phyloP scores from a whole-genome alignment of 2,888 invertebrate genomes.

The Xestobium rufovillosum region DNA sequence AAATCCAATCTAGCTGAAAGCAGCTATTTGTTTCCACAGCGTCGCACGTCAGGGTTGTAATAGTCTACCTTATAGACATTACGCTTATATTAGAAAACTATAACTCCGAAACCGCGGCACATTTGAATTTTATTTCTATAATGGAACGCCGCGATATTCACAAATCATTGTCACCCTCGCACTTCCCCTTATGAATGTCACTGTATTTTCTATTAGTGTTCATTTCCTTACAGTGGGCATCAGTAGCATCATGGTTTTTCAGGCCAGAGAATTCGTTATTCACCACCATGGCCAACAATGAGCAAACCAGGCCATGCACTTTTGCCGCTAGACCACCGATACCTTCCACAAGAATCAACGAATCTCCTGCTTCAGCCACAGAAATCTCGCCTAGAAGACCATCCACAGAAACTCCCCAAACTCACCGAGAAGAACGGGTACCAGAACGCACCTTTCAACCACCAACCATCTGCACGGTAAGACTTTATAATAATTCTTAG shows the following conservation, averaged over 20 bases:
- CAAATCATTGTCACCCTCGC: too few relatives aligned
- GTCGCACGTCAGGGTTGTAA: too few relatives aligned
- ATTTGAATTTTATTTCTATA: too few relatives aligned
- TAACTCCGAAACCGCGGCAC: too few relatives aligned
- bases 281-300: conserved; percentile 32
- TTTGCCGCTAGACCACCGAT: conserved; percentile 9
- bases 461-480: conserved; percentile 43
- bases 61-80: too few relatives aligned
- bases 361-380: conserved; percentile 15
- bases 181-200: too few relatives aligned
- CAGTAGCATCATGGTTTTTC: conserved; percentile 46
- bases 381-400: conserved; percentile 12
- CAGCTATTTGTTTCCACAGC: conserved; percentile 37
- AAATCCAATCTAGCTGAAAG: conserved; percentile 39
- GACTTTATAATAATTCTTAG: conserved; percentile 18
- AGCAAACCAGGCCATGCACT: conserved; percentile 23
- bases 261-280: conserved; percentile 37
- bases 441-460: conserved; percentile 35
- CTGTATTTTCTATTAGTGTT: too few relatives aligned
- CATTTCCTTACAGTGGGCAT: conserved; percentile 47
- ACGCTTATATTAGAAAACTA: too few relatives aligned
- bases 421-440: conserved; percentile 24
- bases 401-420: conserved; percentile 16
- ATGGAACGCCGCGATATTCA: too few relatives aligned
- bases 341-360: conserved; percentile 8